A percentile compares a stretch with the other conserved stretches of the same genome.
These are phyloP conservation scores for Leptoclinus maculatus DNA, from an alignment of 2,797 vertebrate species.

Conservation along the genomic window DNA sequence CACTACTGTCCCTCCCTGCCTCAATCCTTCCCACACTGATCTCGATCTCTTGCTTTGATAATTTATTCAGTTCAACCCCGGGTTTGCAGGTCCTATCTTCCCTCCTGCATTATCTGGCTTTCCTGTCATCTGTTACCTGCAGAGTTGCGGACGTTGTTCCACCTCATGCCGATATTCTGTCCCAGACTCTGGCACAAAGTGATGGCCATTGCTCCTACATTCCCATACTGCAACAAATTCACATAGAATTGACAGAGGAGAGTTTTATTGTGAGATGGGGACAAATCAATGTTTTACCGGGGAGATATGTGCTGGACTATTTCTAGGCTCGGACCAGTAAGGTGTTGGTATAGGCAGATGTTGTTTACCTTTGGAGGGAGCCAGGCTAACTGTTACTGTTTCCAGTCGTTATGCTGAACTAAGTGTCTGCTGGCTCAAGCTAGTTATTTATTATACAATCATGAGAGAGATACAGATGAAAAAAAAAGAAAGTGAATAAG, in stretches of 20 bases:
- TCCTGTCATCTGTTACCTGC: conserved; percentile 82
- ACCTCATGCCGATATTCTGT: conserved; percentile 96
- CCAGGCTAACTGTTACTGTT: background rate
- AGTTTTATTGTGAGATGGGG: background rate
- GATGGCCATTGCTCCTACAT: conserved; percentile 90
- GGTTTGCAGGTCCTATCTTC: background rate
- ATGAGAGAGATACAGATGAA: background rate
- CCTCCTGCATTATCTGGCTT: background rate
- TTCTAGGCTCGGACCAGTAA: background rate
- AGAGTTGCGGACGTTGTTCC: conserved; percentile 90
- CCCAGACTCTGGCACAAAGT: conserved; percentile 94
- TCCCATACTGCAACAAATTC: conserved; percentile 87
- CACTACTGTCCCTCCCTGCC: background rate
- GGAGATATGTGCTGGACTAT: background rate
- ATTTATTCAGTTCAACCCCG: background rate
- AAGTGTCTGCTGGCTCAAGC: background rate
- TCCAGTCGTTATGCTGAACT: background rate
- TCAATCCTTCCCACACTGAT: background rate
- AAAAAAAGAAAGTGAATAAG: background rate
- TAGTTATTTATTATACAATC: background rate
- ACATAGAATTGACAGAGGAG: background rate
- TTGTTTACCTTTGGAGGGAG: background rate
- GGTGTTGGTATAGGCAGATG: background rate
- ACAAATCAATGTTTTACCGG: background rate
- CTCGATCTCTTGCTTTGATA: background rate